Evolutionary conservation across 1,140 invertebrate genomes (phyloP), one percentile per base, ranked within the genome.

Genomic region (Alviniconcha marisindica): DNA sequence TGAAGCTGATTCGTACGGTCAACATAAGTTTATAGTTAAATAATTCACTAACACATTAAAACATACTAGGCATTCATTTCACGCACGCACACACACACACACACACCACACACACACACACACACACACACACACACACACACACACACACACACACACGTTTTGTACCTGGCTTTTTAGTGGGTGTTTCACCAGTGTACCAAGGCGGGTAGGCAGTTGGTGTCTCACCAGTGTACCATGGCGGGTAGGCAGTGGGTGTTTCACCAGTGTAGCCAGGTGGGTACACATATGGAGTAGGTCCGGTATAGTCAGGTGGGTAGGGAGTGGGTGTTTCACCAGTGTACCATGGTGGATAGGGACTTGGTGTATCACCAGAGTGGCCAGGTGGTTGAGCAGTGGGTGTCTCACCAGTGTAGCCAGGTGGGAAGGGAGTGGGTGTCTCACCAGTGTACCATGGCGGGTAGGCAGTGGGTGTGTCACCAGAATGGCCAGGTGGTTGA

Each of bases 371-470:
- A 12, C 73, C 63, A 42, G 66, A 48, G 51, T 48, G 4, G n/a
- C 38, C 0, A 24, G 71, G 21, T 74, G 79, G 81, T n/a, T 38
- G n/a, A 2, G 78, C 63, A n/a, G 60, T 63, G 40, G 33, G 83
- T 60, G 85, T 74, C 51, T 63, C 63, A 24, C 77, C 77, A n/a
- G 77, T 48, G n/a, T 42, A n/a, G 4, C 83, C 10, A 51, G 44
- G 42, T 83, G 84, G 84, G 51, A 66, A 36, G 24, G 81, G 71
- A 21, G 85, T 84, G 44, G 85, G 84, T 60, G 84, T 71, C 2
- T 40, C 21, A 18, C 66, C 73, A 31, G 86, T 33, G 4, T 36
- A 10, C 18, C 56, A 14, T 21, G 56, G 66, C 60, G 85, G 83
- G 33, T 28, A 4, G 14, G 82, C 79, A 51, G 78, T 77, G 60